phyloP scores from a whole-genome alignment of 2,113 vertebrate species.

The Thinocorus orbignyianus region DNA sequence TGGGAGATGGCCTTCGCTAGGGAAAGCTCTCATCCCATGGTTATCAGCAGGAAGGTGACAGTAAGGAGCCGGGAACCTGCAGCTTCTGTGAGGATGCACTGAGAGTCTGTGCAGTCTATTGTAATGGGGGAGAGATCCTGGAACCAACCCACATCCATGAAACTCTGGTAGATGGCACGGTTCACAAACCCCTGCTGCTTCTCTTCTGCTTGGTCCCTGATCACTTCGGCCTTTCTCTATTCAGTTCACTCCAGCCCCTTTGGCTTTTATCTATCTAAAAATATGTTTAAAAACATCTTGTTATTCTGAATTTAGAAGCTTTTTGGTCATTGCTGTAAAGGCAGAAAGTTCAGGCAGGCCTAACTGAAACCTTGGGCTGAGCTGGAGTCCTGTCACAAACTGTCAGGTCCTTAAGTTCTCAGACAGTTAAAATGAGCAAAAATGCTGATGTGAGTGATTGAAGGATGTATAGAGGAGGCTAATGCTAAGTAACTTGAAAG shows the following conservation, averaged over 20 bases:
- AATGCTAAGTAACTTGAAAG: not conserved
- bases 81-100: accelerated
- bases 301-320: not conserved
- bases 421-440: not conserved
- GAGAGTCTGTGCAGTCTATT: not conserved
- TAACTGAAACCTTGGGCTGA: not conserved
- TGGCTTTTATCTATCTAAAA: not conserved
- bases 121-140: not conserved
- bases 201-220: not conserved
- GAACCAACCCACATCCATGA: not conserved
- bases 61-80: not conserved
- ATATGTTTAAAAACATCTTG: not conserved
- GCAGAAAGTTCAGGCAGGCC: not conserved
- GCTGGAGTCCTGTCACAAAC: not conserved
- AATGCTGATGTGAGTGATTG: not conserved
- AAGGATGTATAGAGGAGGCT: not conserved
- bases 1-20: not conserved
- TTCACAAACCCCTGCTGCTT: not conserved
- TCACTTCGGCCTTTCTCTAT: not conserved
- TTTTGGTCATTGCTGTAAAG: not conserved
- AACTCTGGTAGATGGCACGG: too few species aligned
- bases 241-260: not conserved
- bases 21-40: not conserved
- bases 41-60: not conserved
- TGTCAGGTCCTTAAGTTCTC: not conserved